These are phyloP conservation scores for Drosophila arawakana DNA, from an alignment of 1,140 invertebrate genomes.

Conservation along the genomic window DNA sequence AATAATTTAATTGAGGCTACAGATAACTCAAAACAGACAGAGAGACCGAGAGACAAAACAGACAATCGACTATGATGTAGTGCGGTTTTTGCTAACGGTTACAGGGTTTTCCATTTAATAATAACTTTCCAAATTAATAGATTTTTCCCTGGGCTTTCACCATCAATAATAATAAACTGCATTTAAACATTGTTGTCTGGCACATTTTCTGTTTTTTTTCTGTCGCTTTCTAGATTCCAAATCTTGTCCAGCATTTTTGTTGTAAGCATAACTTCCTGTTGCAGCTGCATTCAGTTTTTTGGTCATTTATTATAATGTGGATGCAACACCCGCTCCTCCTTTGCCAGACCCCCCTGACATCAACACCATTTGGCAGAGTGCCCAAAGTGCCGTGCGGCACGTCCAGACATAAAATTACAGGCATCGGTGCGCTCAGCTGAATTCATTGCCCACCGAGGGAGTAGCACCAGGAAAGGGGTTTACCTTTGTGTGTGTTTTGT, in stretches of 20 bases:
- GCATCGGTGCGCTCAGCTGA: slow-evolving; percentile 35
- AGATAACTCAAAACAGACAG: neutral
- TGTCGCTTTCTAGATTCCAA: slow-evolving; percentile 5
- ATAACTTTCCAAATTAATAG: slow-evolving; percentile 16
- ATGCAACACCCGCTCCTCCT: neutral
- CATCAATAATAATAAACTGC: slow-evolving; percentile 15
- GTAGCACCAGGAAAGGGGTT: neutral
- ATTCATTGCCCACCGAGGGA: slow-evolving; percentile 1
- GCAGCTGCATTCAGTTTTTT: slow-evolving; percentile 22
- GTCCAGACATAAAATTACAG: slow-evolving; percentile 43
- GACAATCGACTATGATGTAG: slow-evolving; percentile 5
- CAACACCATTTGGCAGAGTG: slow-evolving; percentile 14
- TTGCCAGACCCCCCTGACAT: neutral
- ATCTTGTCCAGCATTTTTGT: neutral
- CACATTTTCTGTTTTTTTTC: slow-evolving; percentile 3
- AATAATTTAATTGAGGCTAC: slow-evolving; percentile 36
- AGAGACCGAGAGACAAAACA: neutral
- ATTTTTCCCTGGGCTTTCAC: slow-evolving; percentile 22
- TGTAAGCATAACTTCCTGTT: slow-evolving; percentile 19
- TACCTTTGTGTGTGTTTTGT: slow-evolving; percentile 1
- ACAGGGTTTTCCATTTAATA: slow-evolving; percentile 6
- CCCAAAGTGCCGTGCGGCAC: slow-evolving; percentile 19
- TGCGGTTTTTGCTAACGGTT: slow-evolving; percentile 11
- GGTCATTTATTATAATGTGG: slow-evolving; percentile 24
- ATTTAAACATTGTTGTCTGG: slow-evolving; percentile 9